phyloP scores from a whole-genome alignment of 1,140 invertebrate genomes.

The Cotesia glomerata region DNA sequence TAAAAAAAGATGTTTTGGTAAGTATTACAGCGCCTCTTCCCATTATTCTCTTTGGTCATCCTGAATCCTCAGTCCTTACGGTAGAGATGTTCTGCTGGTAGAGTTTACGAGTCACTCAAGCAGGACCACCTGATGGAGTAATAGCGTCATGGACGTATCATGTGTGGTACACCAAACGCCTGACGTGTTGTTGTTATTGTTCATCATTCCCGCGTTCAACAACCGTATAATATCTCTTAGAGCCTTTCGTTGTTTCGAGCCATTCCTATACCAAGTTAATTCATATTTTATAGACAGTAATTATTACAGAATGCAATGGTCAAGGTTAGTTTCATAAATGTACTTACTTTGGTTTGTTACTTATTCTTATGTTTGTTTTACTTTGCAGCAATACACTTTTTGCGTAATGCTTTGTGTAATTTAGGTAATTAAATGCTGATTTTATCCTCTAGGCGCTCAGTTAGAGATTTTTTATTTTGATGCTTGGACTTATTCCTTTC shows the following conservation, averaged over 20 bases:
- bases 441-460: too few species aligned
- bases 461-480: not conserved
- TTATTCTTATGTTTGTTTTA: too few species aligned
- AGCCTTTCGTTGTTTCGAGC: not conserved
- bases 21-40: too few species aligned
- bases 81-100: not conserved
- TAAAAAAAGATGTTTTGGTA: too few species aligned
- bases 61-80: not conserved
- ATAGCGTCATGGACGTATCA: not conserved
- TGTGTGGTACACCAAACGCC: conserved; percentile 1
- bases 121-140: not conserved
- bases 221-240: conserved; percentile 1
- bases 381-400: too few species aligned
- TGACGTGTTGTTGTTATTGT: conserved; percentile 4
- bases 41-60: not conserved
- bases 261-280: not conserved
- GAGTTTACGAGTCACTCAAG: conserved; percentile 12
- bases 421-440: too few species aligned
- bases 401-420: too few species aligned
- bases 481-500: too few species aligned
- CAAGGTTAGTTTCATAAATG: too few species aligned
- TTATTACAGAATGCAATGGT: too few species aligned
- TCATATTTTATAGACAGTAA: not conserved
- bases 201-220: conserved; percentile 7
- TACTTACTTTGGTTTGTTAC: too few species aligned